phyloP scores from a whole-genome alignment of 2,797 vertebrate species.

The Catostomus latipinnis region DNA sequence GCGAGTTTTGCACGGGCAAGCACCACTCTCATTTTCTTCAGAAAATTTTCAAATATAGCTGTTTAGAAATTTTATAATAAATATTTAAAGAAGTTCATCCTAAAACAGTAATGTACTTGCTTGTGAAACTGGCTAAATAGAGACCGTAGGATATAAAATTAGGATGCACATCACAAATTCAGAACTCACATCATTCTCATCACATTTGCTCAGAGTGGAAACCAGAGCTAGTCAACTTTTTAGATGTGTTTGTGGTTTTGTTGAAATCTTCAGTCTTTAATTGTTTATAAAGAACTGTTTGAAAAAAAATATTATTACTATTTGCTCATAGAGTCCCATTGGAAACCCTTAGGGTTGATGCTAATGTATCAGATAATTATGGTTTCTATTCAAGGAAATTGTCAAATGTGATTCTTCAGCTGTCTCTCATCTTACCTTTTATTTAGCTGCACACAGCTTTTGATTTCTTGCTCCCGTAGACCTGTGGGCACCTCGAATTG shows the following conservation, averaged over 20 bases:
- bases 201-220: slow-evolving; percentile 14
- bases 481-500: not conserved
- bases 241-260: not conserved
- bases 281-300: not conserved
- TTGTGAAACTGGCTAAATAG: too few relatives aligned
- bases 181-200: not conserved
- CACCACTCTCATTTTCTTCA: too few relatives aligned
- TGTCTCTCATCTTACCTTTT: not conserved
- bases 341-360: not conserved
- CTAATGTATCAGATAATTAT: not conserved
- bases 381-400: not conserved
- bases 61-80: too few relatives aligned
- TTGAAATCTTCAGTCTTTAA: not conserved
- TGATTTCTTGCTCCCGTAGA: not conserved
- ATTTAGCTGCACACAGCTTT: not conserved
- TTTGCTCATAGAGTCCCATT: too few relatives aligned
- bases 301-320: not conserved
- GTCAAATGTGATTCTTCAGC: not conserved
- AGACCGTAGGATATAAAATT: not conserved
- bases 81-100: too few relatives aligned
- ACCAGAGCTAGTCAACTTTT: not conserved
- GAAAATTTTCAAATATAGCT: too few relatives aligned
- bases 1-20: too few relatives aligned
- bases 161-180: too few relatives aligned
- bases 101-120: too few relatives aligned